Base-by-base conservation (phyloP, 2,888 invertebrate species). In the Autographa gamma region DNA sequence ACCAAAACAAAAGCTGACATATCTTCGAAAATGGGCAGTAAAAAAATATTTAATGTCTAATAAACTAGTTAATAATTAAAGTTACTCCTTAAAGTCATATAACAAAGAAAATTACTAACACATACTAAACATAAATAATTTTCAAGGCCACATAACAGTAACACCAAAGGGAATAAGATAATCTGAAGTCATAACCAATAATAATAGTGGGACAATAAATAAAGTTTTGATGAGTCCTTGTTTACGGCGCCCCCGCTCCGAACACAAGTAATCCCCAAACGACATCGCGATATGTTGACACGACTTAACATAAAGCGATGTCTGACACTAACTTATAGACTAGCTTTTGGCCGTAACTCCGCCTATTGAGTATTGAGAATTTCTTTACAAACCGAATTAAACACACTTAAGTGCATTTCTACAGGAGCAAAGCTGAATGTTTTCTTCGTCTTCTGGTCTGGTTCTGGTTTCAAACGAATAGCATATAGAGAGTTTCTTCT, bases 141-240 rank as follows among this genome's bases (percentile, higher is more conserved):
- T 58, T 52, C 64, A 67, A 48, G 31, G 25, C 32, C 25, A 48
- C 31, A 8, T 38, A 56, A 14, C 31, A 56, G 18, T 63, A 65
- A 65, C 71, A 52, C 56, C 60, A 71, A 60, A 69, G 73, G 73
- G 54, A 70, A 76, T 69, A 82, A 80, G 81, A 74, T 83, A 71
- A 81, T 73, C 78, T 81, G 56, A 77, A 78, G 79, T 71, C 79
- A 81, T 82, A 76, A 80, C 74, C 84, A 80, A 82, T 83, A 82
- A 74, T 82, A 86, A 79, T 84, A 74, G 79, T 73, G 71, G 73
- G 77, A 75, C 85, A 81, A 85, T 89, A 87, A 87, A 89, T 89
- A 87, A 85, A 89, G 85, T 89, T 87, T 81, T 70, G 77, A 86
- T 84, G 80, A 86, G 86, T 86, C 81, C 69, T 61, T 73, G 79